Evolutionary conservation across 2,888 invertebrate species (phyloP), one percentile per base, ranked within the genome.

Genomic region (Phalera bucephala): DNA sequence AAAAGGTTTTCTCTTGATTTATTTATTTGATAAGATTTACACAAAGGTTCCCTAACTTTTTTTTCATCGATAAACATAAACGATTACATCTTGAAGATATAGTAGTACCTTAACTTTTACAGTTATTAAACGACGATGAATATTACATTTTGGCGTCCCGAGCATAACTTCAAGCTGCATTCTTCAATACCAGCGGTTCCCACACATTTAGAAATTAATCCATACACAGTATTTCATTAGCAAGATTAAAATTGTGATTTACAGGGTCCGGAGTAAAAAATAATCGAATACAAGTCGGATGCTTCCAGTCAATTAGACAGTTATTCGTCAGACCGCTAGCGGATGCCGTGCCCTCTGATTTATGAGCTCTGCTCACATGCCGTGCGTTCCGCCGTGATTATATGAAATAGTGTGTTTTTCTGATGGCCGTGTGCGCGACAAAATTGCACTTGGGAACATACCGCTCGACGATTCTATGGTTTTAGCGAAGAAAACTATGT

Each of bases 341-440:
- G 56, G 58, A 64, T 59, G 55, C 61, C 57, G 32, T 29, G 45
- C 56, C 21, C 33, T 40, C 52, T 74, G 75, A 79, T 74, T 72
- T 72, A 78, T 73, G 57, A 50, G 45, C 45, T 23, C 42, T 46
- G 51, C 45, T 50, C 54, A 59, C 65, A 68, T 72, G 41, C 65
- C 72, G 28, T 32, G 52, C 58, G 56, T 50, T 60, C 53, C 59
- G 9, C 23, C 36, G 31, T 46, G 46, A 49, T 41, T 52, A 42
- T 52, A 40, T 19, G 11, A 34, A 32, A 22, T 14, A 21, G 9
- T 17, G n/a, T 17, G 39, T 37, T 35, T 38, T 20, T 27, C 13
- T 31, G 31, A 17, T 14, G 14, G 11, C 12, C 7, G 19, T n/a
- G n/a, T 29, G 9, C 10, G 9, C 6, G 10, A 17, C 9, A 17